Conservation (phyloP, 2,888 invertebrate genomes). For the Masnerella sp. region DNA sequence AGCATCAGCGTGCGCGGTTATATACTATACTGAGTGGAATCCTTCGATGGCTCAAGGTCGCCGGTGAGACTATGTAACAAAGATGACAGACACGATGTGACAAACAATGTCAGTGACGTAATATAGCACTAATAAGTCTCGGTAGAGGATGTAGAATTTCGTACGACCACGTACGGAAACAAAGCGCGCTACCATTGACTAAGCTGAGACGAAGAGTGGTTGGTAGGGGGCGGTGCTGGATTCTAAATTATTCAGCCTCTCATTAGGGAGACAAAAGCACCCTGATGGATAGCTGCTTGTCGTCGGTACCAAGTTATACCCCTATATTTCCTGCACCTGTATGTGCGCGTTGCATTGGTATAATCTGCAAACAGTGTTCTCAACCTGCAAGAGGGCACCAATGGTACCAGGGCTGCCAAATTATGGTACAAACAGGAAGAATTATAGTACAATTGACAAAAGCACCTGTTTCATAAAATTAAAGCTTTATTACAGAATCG, state of each 20-base stretch:
- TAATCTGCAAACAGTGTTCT: conserved; percentile 62
- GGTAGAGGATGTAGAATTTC: no score
- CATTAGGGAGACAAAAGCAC: conserved; percentile 78
- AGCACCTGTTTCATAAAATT: conserved; percentile 3
- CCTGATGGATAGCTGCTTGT: conserved; percentile 77
- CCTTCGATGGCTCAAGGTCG: no score
- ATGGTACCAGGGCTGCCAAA: conserved; percentile 10
- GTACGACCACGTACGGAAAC: no score
- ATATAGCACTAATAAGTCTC: no score
- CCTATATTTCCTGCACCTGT: conserved; percentile 54
- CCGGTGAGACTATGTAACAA: no score
- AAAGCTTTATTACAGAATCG: conserved; percentile 8
- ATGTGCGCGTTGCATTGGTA: conserved; percentile 47
- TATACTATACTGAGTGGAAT: no score
- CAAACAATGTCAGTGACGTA: no score
- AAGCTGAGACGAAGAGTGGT: no score
- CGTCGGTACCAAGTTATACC: conserved; percentile 60
- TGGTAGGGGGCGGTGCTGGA: conserved; percentile 42
- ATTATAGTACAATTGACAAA: conserved; percentile 17
- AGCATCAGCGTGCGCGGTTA: no score
- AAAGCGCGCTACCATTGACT: no score
- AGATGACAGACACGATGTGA: no score
- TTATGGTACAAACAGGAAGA: conserved; percentile 12
- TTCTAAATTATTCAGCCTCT: conserved; percentile 77
- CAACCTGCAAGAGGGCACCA: conserved; percentile 6